Percentiles rank a stretch among this genome's conserved stretches.
Conservation (phyloP, 2,888 invertebrate genomes). For the Drosophila fulvimacula region DNA sequence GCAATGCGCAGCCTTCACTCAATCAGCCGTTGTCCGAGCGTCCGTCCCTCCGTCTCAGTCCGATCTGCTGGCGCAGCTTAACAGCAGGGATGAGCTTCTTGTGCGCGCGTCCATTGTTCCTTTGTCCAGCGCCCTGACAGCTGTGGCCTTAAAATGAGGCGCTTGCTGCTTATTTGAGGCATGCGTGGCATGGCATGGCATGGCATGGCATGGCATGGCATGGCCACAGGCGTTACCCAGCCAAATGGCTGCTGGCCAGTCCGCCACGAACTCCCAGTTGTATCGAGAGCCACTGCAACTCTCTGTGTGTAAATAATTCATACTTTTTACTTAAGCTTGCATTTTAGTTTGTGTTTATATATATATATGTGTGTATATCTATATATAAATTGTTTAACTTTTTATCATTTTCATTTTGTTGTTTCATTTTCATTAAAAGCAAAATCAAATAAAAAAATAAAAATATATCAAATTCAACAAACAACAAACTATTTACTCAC, state of each 20-base stretch:
- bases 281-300: conserved; percentile 5
- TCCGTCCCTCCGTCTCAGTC: conserved; percentile 10
- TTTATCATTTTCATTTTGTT: conserved; percentile 20
- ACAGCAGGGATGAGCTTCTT: conserved; percentile 68
- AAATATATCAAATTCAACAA: conserved; percentile 47
- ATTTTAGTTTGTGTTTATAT: conserved; percentile 41
- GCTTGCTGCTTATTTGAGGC: conserved; percentile 78
- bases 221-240: conserved; percentile 21
- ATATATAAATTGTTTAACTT: conserved; percentile 21
- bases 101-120: conserved; percentile 75
- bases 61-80: conserved; percentile 48
- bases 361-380: not conserved
- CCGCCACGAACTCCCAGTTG: conserved; percentile 40
- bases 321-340: conserved; percentile 51
- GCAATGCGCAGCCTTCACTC: conserved; percentile 58
- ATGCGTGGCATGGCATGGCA: conserved; percentile 59
- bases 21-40: conserved; percentile 52
- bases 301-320: conserved; percentile 67
- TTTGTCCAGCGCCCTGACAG: conserved; percentile 74
- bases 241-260: not conserved
- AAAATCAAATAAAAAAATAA: conserved; percentile 46
- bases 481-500: conserved; percentile 80
- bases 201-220: conserved; percentile 54
- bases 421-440: conserved; percentile 68
- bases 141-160: conserved; percentile 78